These are phyloP conservation scores for Isaurus tuberculatus DNA, from an alignment of 92 coral and sea anemone species.

Conservation along the genomic window DNA sequence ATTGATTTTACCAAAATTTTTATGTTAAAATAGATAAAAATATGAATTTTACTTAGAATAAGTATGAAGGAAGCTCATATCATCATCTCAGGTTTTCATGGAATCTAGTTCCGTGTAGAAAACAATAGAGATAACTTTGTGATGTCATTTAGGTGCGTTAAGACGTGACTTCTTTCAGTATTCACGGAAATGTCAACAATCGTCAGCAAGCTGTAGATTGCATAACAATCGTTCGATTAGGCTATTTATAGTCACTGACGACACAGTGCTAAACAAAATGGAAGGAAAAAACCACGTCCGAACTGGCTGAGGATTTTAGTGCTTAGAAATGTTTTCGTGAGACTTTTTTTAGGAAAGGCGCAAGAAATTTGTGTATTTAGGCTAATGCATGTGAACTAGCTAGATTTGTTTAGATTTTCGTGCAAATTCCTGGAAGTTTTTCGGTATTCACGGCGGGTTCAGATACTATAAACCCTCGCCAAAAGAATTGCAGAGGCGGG, in stretches of 20 bases:
- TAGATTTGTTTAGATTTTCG: not conserved
- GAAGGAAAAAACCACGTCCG: not conserved
- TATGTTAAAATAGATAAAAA: too few relatives aligned
- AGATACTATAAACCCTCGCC: conserved; percentile 54
- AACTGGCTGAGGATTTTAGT: not conserved
- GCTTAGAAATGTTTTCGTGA: not conserved
- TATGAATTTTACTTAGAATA: too few relatives aligned
- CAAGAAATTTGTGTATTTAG: not conserved
- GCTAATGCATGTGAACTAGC: not conserved
- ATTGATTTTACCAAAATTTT: too few relatives aligned
- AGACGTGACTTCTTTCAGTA: conserved; percentile 31
- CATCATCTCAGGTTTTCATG: not conserved
- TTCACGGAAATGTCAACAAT: conserved; percentile 7
- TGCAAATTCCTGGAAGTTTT: conserved; percentile 53
- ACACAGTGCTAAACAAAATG: not conserved
- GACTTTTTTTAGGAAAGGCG: not conserved
- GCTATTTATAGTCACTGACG: conserved; percentile 38
- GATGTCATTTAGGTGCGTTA: conserved; percentile 16
- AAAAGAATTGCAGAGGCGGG: conserved; percentile 67
- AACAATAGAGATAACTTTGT: not conserved
- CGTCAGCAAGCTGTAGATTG: not conserved
- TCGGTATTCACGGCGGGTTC: conserved; percentile 56
- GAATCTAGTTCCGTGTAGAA: not conserved
- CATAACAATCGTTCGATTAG: conserved; percentile 11
- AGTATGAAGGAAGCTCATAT: not conserved